A percentile compares a stretch with the other conserved stretches of the same genome.
Conservation (phyloP, 2,888 invertebrate genomes). For the Harpalus rufipes region DNA sequence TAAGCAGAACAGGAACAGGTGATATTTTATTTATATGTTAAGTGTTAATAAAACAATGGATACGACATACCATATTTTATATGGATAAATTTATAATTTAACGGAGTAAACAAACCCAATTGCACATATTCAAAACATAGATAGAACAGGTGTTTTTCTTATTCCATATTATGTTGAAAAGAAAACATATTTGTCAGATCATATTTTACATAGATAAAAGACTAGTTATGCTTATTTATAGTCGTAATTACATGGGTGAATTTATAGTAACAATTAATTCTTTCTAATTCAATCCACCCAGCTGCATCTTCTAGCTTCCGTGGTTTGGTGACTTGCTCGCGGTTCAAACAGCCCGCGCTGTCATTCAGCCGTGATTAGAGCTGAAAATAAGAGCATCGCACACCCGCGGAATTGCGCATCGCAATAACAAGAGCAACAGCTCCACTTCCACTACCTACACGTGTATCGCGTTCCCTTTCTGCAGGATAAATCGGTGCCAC, state of each 20-base stretch:
- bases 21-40: too few species aligned
- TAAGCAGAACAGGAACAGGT: too few species aligned
- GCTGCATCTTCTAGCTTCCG: conserved; percentile 16
- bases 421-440: background rate
- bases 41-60: too few species aligned
- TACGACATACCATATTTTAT: too few species aligned
- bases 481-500: conserved; percentile 21
- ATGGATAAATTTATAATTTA: too few species aligned
- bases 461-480: conserved; percentile 17
- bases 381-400: conserved; percentile 5
- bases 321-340: background rate
- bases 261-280: background rate
- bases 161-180: background rate
- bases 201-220: background rate
- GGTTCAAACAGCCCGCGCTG: conserved; percentile 3
- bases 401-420: conserved; percentile 1
- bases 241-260: background rate
- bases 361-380: conserved; percentile 9
- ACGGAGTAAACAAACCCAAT: too few species aligned
- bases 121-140: too few species aligned
- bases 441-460: background rate
- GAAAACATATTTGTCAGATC: background rate
- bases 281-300: background rate
- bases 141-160: too few species aligned
- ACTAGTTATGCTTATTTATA: background rate